These are phyloP conservation scores for Moxostoma hubbsi DNA, from an alignment of 2,797 vertebrate species.

Conservation along the genomic window DNA sequence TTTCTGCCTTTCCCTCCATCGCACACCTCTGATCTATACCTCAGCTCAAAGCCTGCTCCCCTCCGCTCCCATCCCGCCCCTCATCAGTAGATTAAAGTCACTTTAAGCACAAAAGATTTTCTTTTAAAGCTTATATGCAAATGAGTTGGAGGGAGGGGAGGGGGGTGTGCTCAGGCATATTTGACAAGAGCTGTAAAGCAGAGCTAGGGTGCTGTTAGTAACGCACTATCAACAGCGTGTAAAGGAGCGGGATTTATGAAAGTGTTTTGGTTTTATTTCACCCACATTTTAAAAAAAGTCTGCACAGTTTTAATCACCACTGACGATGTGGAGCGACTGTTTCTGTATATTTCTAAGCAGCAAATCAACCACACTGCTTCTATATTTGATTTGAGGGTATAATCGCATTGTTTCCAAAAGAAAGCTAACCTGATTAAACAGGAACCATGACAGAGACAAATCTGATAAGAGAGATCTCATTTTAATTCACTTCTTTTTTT, in stretches of 20 bases:
- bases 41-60: conserved; percentile 65
- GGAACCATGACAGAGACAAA: background rate
- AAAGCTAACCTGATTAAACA: conserved; percentile 7
- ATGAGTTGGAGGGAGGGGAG: conserved; percentile 73
- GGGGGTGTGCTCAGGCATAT: conserved; percentile 70
- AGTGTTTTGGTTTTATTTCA: conserved; percentile 52
- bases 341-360: background rate
- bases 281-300: conserved; percentile 44
- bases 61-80: conserved; percentile 63
- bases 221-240: conserved; percentile 63
- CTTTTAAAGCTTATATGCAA: conserved; percentile 90
- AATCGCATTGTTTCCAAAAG: background rate
- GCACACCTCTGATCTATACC: conserved; percentile 64
- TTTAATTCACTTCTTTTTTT: conserved; percentile 11
- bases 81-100: conserved; percentile 65
- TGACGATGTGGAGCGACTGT: background rate
- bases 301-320: background rate
- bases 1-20: conserved; percentile 64
- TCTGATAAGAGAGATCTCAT: background rate
- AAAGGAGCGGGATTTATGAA: conserved; percentile 36
- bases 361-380: background rate
- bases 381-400: background rate
- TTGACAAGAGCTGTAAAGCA: conserved; percentile 82
- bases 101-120: conserved; percentile 79
- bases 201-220: conserved; percentile 63